Conservation (phyloP, 2,888 invertebrate species). For the Embidobia sp. region DNA sequence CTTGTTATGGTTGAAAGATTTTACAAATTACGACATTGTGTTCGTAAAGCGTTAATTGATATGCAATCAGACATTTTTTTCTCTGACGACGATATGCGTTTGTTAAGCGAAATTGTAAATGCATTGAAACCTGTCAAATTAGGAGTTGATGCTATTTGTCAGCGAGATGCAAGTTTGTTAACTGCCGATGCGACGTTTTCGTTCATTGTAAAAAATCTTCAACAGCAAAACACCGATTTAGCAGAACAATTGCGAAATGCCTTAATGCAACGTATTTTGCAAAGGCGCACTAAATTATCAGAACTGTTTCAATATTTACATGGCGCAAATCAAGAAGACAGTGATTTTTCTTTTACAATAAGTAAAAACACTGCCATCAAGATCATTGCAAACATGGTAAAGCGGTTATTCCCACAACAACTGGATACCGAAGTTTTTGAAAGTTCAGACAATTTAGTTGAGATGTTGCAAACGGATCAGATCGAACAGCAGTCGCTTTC, state of each 20-base stretch:
- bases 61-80: constrained; percentile 1
- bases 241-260: background rate
- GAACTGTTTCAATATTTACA: constrained; percentile 1
- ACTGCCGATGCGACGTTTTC: constrained; percentile 6
- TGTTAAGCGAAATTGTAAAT: background rate
- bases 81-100: background rate
- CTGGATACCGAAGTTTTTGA: background rate
- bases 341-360: background rate
- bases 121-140: constrained; percentile 2
- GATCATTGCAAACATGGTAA: background rate
- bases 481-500: too few species aligned
- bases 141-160: constrained; percentile 1
- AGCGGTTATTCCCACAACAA: background rate
- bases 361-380: background rate
- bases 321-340: background rate
- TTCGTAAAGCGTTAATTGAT: constrained; percentile 11
- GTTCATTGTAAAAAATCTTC: constrained; percentile 1
- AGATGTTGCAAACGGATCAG: background rate
- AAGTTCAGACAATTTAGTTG: background rate
- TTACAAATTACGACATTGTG: background rate
- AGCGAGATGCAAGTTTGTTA: background rate
- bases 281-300: constrained; percentile 8
- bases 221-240: constrained; percentile 4
- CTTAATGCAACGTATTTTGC: background rate
- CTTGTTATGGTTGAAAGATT: constrained; percentile 14